Conservation (phyloP, 2,113 vertebrate species). For the Pterocles burchelli region DNA sequence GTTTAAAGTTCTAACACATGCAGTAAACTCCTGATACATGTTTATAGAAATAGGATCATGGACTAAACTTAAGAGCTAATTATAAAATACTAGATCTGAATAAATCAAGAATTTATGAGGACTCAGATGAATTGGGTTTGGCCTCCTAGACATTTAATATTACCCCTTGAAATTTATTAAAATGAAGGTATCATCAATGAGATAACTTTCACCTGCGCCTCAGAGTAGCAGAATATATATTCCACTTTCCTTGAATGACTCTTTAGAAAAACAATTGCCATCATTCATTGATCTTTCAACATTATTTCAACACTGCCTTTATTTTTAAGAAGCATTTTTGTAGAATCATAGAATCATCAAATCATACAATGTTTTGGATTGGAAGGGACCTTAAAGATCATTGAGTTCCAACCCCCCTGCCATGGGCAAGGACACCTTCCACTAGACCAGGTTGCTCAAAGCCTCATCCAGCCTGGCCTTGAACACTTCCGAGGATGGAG, state of each 20-base stretch:
- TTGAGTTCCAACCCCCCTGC: no score
- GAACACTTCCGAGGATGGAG: no score
- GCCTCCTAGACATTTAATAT: not conserved
- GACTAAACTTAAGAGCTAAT: not conserved
- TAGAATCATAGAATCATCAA: no score
- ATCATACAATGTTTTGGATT: no score
- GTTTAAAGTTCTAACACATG: not conserved
- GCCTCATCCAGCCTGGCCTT: no score
- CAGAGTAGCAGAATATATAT: not conserved
- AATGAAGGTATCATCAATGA: not conserved
- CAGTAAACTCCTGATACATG: not conserved
- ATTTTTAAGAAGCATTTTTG: not conserved
- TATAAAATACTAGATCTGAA: not conserved
- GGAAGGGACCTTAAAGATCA: no score
- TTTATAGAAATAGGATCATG: not conserved
- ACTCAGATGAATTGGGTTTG: not conserved
- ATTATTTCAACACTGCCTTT: not conserved
- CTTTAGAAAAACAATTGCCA: not conserved
- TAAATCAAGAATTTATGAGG: not conserved
- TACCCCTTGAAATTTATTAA: not conserved
- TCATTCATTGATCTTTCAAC: not conserved
- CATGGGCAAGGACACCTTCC: no score
- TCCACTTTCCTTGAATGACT: not conserved
- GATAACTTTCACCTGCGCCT: not conserved
- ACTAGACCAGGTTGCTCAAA: no score